Conservation (phyloP, 2,113 vertebrate genomes). For the Montifringilla adamsi region DNA sequence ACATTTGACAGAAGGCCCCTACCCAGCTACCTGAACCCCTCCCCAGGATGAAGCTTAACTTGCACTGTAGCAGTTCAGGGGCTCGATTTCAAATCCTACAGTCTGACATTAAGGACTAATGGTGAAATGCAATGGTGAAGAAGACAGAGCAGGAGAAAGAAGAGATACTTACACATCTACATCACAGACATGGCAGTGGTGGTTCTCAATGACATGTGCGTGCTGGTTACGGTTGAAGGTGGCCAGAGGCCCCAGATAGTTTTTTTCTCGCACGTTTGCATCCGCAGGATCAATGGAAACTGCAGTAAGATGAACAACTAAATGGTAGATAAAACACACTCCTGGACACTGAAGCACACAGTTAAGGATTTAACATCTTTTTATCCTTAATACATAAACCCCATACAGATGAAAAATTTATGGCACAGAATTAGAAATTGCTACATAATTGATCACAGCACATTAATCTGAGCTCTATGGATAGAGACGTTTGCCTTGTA, state of each 20-base stretch:
- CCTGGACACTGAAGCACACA: conserved; percentile 82
- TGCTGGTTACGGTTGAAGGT: conserved; percentile 87
- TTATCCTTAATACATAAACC: not conserved
- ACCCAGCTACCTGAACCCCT: not conserved
- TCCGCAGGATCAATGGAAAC: conserved; percentile 93
- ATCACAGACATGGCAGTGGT: conserved; percentile 94
- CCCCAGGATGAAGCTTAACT: not conserved
- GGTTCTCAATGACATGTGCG: conserved; percentile 93
- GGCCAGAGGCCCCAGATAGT: conserved; percentile 79
- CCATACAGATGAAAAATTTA: not conserved
- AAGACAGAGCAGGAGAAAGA: not conserved
- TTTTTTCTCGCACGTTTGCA: conserved; percentile 84
- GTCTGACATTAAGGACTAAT: not conserved
- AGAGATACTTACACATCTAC: conserved; percentile 91
- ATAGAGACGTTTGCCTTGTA: rapidly evolving
- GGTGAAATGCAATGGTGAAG: not conserved
- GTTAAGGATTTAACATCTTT: conserved; percentile 69
- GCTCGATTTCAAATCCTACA: not conserved
- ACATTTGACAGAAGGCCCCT: not conserved
- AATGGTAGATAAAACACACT: conserved; percentile 84
- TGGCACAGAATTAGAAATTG: not conserved
- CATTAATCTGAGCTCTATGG: not conserved
- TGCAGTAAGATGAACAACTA: conserved; percentile 87
- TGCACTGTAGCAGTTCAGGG: not conserved
- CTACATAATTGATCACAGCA: not conserved